Evolutionary conservation across 2,888 invertebrate species (phyloP).

Genomic region (Chloroclystis v-ata): DNA sequence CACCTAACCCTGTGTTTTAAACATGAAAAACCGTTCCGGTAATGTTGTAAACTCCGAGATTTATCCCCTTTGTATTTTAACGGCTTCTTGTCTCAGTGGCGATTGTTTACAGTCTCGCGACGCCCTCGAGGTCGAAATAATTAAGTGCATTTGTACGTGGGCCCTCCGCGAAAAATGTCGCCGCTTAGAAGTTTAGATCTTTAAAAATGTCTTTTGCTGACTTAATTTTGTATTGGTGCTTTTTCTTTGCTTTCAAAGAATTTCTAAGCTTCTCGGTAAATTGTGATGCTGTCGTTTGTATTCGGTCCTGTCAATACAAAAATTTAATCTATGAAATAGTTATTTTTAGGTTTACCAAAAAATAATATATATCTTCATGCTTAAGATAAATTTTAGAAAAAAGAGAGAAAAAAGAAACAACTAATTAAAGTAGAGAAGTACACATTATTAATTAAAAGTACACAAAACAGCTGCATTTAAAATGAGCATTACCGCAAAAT

Average conservation of each 20-base stretch:
- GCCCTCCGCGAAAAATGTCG: constrained; percentile 17
- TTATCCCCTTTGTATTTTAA: constrained; percentile 55
- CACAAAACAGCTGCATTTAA: constrained; percentile 19
- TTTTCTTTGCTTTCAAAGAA: neutral
- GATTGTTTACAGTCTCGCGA: constrained; percentile 33
- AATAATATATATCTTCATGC: too few relatives aligned
- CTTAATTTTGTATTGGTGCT: constrained; percentile 8
- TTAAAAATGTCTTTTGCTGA: constrained; percentile 16
- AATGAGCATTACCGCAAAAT: constrained; percentile 52
- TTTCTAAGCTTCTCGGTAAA: neutral
- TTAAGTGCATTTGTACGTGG: constrained; percentile 28
- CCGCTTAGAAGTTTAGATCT: constrained; percentile 17
- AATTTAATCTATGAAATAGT: too few relatives aligned
- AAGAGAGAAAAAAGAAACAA: too few relatives aligned
- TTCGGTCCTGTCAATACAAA: too few relatives aligned
- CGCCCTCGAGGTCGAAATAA: constrained; percentile 23
- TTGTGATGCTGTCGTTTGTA: too few relatives aligned
- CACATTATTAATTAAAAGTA: neutral
- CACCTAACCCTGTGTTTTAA: constrained; percentile 71
- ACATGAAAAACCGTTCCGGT: constrained; percentile 75
- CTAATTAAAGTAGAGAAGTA: too few relatives aligned
- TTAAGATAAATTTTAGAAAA: too few relatives aligned
- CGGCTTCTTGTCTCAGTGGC: constrained; percentile 39
- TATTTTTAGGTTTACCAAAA: too few relatives aligned
- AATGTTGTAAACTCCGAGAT: constrained; percentile 62